A percentile compares a stretch with the other conserved stretches of the same genome.
Conservation (phyloP, 2,113 vertebrate species). For the Chaenogobius annularis region DNA sequence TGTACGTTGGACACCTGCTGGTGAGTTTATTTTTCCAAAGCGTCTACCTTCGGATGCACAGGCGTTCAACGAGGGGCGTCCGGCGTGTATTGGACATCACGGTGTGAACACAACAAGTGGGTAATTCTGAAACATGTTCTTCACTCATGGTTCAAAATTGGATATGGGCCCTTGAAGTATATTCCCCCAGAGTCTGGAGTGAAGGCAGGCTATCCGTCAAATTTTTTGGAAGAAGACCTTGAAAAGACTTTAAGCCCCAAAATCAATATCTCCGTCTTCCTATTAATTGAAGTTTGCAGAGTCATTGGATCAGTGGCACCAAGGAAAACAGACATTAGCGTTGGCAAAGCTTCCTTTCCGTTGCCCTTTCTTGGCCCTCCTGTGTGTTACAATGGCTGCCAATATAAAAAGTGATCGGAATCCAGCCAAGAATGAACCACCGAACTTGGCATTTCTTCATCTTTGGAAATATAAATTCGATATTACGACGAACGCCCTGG, state of each 20-base stretch:
- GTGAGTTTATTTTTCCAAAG: too few relatives aligned
- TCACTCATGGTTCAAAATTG: too few relatives aligned
- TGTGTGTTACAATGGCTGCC: constrained; percentile 9
- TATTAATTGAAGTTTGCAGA: constrained; percentile 13
- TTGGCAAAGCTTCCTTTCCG: background rate
- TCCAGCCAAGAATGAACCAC: background rate
- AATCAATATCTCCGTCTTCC: constrained; percentile 11
- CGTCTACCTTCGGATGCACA: too few relatives aligned
- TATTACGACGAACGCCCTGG: background rate
- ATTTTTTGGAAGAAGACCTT: constrained; percentile 7
- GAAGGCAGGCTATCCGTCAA: constrained; percentile 6
- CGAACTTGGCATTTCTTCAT: background rate
- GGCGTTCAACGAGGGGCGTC: too few relatives aligned
- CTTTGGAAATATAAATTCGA: background rate
- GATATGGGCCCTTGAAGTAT: background rate
- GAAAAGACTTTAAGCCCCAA: constrained; percentile 9
- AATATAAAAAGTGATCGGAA: constrained; percentile 5
- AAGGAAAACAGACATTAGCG: constrained; percentile 14
- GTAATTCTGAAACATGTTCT: too few relatives aligned
- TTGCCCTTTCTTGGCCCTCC: constrained; percentile 3
- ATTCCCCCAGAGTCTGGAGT: background rate
- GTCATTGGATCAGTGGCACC: constrained; percentile 9
- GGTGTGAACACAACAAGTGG: too few relatives aligned
- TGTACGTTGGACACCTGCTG: too few relatives aligned
- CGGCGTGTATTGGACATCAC: too few relatives aligned